Evolutionary conservation across 2,113 vertebrate genomes (phyloP), one percentile per base, ranked within the genome.

Genomic region (Misgurnus anguillicaudatus): DNA sequence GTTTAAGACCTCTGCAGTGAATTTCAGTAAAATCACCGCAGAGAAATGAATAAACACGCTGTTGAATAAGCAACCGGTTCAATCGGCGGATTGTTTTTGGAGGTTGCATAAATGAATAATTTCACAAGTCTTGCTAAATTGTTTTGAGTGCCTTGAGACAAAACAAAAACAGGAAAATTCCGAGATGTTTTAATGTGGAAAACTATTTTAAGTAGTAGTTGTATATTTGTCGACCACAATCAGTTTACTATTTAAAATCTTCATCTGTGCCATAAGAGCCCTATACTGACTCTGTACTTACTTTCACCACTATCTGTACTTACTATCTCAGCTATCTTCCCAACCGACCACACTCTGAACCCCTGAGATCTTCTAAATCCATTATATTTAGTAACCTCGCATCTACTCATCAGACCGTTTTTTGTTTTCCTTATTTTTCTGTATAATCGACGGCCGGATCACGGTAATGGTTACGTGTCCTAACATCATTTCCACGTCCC

Each of bases 1-100:
- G 48, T 66, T 82, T 83, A 81, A 86, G 82, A 83, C 82, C 76
- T 84, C 47, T 61, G 78, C 65, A 65, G 57, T 67, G 65, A 80
- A 83, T 83, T 71, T 81, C 48, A 36, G 65, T 24, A 48, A 75
- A 69, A 82, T 45, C 39, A 65, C 41, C 36, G 14, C 41, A 51
- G 45, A 72, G 9, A 47, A 13, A 69, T 53, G 53, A 72, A 78
- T 17, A 69, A 53, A 73, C 14, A 53, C 72, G 61, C 48, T 9
- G 11, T n/a, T 45, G 42, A 79, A 62, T 53, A 60, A 41, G 64
- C 60, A 21, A 62, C 55, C 21, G 8, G 62, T 41, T 31, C 9
- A 68, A 74, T 8, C 9, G n/a, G 4, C 38, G 55, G 24, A 61
- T 14, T 21, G 55, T 70, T 78, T 78, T 62, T 60, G 21, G 47